phyloP scores from a whole-genome alignment of 1,140 invertebrate species.

The Aphis gossypii region DNA sequence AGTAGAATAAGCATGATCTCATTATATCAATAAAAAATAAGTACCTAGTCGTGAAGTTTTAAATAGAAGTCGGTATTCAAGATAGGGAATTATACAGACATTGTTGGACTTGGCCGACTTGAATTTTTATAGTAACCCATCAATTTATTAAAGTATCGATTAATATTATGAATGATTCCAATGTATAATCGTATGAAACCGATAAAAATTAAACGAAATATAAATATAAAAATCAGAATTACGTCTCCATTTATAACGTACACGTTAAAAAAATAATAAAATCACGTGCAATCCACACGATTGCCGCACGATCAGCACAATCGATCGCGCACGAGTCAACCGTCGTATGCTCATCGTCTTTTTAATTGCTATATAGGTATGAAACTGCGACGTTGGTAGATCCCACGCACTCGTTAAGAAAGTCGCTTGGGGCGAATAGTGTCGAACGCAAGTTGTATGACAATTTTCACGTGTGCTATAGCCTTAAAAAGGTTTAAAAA shows the following conservation, averaged over 20 bases:
- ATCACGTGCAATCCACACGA: not conserved
- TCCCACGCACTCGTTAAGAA: not conserved
- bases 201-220: not conserved
- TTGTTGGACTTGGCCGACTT: not conserved
- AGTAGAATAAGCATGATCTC: not conserved
- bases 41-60: not conserved
- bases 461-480: not conserved
- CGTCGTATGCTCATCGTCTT: not conserved
- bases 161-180: no score
- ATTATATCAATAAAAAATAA: not conserved
- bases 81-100: not conserved
- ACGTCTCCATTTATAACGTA: rapidly evolving
- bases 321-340: not conserved
- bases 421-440: not conserved
- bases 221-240: not conserved
- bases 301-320: not conserved
- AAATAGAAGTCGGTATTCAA: not conserved
- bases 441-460: not conserved
- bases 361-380: not conserved
- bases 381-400: not conserved
- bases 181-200: not conserved
- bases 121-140: not conserved
- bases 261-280: not conserved
- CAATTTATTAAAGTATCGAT: no score
- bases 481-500: not conserved